Percentiles rank a stretch among this genome's conserved stretches.
phyloP scores from a whole-genome alignment of 2,113 vertebrate genomes.

The Labeo catla region DNA sequence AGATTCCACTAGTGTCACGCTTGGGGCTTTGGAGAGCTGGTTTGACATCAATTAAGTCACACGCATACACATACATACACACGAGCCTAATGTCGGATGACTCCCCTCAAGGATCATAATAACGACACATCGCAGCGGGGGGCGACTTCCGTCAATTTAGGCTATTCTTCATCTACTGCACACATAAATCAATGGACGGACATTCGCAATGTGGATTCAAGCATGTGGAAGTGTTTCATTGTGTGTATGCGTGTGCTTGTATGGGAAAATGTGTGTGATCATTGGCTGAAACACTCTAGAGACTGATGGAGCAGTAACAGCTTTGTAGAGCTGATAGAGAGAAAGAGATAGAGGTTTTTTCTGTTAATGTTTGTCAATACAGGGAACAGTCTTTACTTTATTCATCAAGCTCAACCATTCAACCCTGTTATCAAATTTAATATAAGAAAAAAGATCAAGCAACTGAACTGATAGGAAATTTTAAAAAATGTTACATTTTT shows the following conservation, averaged over 20 bases:
- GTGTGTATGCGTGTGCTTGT: neutral
- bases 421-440: neutral
- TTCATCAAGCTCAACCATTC: neutral
- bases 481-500: neutral
- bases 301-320: neutral
- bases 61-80: slow-evolving; percentile 12
- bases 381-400: neutral
- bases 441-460: neutral
- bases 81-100: neutral
- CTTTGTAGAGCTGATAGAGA: slow-evolving; percentile 16
- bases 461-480: neutral
- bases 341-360: neutral
- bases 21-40: neutral
- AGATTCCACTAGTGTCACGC: slow-evolving; percentile 32
- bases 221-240: neutral
- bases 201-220: neutral
- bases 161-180: neutral
- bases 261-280: neutral
- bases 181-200: slow-evolving; percentile 30
- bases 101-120: slow-evolving; percentile 16
- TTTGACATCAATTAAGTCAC: slow-evolving; percentile 32
- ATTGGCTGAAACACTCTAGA: neutral
- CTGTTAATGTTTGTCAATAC: neutral
- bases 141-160: neutral
- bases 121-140: neutral